A percentile compares a stretch with the other conserved stretches of the same genome.
Evolutionary conservation across 1,140 invertebrate genomes (phyloP).

Genomic region (Zaprionus taronus): DNA sequence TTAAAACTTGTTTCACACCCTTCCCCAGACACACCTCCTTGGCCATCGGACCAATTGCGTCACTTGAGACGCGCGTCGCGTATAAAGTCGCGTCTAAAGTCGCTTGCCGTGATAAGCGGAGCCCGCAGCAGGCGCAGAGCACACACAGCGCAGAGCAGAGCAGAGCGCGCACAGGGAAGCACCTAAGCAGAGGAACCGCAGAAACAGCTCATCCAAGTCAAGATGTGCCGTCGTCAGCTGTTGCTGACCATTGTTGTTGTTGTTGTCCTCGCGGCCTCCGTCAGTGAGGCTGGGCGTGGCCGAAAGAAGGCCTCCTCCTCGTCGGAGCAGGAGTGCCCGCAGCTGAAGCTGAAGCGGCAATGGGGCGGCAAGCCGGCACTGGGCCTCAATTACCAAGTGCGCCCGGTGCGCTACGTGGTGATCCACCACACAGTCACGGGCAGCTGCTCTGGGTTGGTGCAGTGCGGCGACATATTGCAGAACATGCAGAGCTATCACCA

Average conservation of each 20-base stretch:
- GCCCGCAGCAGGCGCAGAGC: not conserved
- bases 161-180: not conserved
- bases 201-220: not conserved
- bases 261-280: not conserved
- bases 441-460: constrained; percentile 85
- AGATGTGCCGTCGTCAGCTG: not conserved
- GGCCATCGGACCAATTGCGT: constrained; percentile 10
- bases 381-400: constrained; percentile 85
- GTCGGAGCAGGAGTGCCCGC: constrained; percentile 54
- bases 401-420: constrained; percentile 87
- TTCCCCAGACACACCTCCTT: not conserved
- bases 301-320: constrained; percentile 11
- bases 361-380: constrained; percentile 84
- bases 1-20: constrained; percentile 42
- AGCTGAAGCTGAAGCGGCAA: constrained; percentile 73
- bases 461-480: constrained; percentile 83
- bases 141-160: no score
- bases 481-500: constrained; percentile 77
- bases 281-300: constrained; percentile 1
- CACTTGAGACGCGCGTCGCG: constrained; percentile 2
- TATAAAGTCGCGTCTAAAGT: constrained; percentile 22
- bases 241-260: not conserved
- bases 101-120: constrained; percentile 23
- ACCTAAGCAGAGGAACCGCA: not conserved
- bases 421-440: constrained; percentile 89